Percentiles rank a stretch among this genome's conserved stretches.
These are phyloP conservation scores for Cephalophus harveyi DNA, from an alignment of 2,113 vertebrate genomes.

Conservation along the genomic window DNA sequence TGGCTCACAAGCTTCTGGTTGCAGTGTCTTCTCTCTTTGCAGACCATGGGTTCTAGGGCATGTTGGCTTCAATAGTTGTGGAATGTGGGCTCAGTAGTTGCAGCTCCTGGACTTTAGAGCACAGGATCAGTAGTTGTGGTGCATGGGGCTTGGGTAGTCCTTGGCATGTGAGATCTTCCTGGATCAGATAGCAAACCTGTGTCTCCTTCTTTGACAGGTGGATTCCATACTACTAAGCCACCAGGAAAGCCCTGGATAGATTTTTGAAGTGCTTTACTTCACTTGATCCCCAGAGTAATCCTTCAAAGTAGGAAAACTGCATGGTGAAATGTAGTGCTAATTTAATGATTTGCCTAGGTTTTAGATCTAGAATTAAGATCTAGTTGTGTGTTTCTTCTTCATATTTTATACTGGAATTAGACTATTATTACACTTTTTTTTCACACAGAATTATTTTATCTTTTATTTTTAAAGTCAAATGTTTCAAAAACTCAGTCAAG, in stretches of 20 bases:
- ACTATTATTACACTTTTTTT: not conserved
- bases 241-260: not conserved
- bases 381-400: not conserved
- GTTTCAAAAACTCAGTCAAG: not conserved
- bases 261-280: not conserved
- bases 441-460: not conserved
- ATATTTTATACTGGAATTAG: not conserved
- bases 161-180: not conserved
- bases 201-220: not conserved
- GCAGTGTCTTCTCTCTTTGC: not conserved
- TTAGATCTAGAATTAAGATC: not conserved
- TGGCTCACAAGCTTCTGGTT: not conserved
- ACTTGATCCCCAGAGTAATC: not conserved
- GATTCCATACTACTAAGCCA: not conserved
- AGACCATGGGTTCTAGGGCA: not conserved
- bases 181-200: not conserved
- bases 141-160: not conserved
- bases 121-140: not conserved
- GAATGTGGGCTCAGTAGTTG: not conserved
- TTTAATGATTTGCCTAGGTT: not conserved
- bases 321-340: not conserved
- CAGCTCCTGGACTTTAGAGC: not conserved
- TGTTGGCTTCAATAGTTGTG: not conserved
- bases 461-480: not conserved
- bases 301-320: not conserved